These are phyloP conservation scores for Oligia fasciuncula DNA, from an alignment of 2,888 invertebrate species.

Conservation along the genomic window DNA sequence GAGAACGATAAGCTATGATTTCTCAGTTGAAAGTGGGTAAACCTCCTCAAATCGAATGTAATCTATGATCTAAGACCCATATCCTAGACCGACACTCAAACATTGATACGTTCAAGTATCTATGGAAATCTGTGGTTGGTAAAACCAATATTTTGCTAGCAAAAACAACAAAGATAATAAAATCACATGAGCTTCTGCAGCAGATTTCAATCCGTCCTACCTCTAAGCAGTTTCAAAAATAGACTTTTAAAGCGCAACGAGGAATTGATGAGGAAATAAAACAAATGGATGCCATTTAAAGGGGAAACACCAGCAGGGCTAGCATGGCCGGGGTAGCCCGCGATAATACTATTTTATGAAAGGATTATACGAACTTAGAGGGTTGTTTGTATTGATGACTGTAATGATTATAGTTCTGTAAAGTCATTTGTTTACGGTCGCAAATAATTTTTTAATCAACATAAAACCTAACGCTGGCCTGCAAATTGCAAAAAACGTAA, in stretches of 20 bases:
- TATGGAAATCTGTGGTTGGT: conserved; percentile 15
- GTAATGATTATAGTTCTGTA: no score
- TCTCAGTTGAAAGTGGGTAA: background rate
- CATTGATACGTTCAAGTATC: background rate
- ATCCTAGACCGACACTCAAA: background rate
- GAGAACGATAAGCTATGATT: background rate
- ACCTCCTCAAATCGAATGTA: background rate
- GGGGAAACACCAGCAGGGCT: no score
- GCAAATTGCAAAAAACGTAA: no score
- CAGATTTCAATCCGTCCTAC: background rate
- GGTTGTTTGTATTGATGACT: no score
- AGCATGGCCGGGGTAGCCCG: no score
- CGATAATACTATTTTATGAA: no score
- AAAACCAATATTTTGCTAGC: background rate
- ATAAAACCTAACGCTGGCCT: no score
- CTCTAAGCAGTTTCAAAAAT: background rate
- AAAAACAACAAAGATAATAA: conserved; percentile 1
- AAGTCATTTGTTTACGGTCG: no score
- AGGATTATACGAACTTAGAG: no score
- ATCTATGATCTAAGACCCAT: conserved; percentile 5
- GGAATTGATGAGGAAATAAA: background rate
- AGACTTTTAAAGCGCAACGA: no score
- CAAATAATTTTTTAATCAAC: no score
- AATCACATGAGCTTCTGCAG: background rate
- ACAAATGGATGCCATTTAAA: background rate